Conservation (phyloP, 2,113 vertebrate genomes). For the Oryzias celebensis region DNA sequence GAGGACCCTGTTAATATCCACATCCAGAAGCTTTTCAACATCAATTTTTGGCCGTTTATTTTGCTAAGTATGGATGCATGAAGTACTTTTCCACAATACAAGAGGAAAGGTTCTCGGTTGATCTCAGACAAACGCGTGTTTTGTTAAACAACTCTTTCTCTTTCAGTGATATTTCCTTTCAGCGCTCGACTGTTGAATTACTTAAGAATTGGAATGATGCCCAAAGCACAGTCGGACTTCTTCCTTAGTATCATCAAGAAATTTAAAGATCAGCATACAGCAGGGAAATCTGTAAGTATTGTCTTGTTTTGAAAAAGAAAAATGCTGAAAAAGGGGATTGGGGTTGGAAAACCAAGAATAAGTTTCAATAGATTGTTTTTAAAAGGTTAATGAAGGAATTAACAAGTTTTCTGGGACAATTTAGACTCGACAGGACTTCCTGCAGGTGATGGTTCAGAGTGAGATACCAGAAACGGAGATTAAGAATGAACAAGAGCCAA, state of each 20-base stretch:
- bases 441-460: constrained; percentile 84
- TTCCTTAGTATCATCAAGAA: constrained; percentile 51
- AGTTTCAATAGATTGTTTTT: background rate
- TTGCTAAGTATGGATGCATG: constrained; percentile 18
- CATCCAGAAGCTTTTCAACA: constrained; percentile 64
- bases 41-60: constrained; percentile 51
- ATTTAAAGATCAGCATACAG: constrained; percentile 50
- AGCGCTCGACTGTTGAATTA: background rate
- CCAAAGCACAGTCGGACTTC: constrained; percentile 23
- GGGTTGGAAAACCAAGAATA: no score
- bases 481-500: constrained; percentile 41
- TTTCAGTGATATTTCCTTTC: constrained; percentile 53
- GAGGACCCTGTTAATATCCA: constrained; percentile 78
- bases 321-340: no score
- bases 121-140: background rate
- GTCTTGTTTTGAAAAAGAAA: no score
- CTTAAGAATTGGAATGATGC: constrained; percentile 15
- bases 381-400: background rate
- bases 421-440: constrained; percentile 80
- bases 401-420: constrained; percentile 19
- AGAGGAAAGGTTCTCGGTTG: background rate
- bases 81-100: background rate
- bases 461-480: constrained; percentile 59
- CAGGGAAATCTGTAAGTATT: constrained; percentile 32
- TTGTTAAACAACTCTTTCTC: constrained; percentile 1